Evolutionary conservation across 2,797 vertebrate genomes (phyloP).

Genomic region (Phataginus tetradactyla): DNA sequence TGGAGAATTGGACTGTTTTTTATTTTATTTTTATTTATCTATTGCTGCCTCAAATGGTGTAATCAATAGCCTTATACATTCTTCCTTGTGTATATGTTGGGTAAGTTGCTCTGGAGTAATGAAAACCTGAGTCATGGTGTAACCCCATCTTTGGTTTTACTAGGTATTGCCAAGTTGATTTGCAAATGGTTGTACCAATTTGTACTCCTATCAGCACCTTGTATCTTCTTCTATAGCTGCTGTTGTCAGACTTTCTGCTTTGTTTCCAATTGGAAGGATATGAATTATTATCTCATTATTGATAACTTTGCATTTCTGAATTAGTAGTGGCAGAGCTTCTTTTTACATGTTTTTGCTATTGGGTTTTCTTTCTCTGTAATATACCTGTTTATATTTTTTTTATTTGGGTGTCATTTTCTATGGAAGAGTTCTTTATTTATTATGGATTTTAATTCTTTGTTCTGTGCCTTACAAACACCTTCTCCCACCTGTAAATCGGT

Average conservation of each 20-base stretch:
- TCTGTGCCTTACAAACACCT: background rate
- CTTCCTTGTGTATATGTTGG: background rate
- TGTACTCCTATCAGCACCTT: background rate
- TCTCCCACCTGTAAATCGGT: background rate
- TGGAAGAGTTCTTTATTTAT: slow-evolving; percentile 25
- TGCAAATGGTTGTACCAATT: background rate
- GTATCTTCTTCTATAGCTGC: background rate
- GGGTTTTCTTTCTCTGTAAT: background rate
- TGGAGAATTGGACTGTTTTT: background rate
- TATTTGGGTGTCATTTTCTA: slow-evolving; percentile 17
- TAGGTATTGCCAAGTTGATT: background rate
- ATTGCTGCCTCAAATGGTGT: background rate
- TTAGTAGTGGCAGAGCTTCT: background rate
- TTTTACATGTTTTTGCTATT: background rate
- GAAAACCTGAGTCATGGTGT: background rate
- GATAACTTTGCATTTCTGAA: slow-evolving; percentile 14
- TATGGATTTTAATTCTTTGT: slow-evolving; percentile 23
- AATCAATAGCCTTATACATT: background rate
- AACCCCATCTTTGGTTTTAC: background rate
- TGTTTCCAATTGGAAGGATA: background rate
- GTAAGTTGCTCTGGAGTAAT: background rate
- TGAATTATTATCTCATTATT: background rate
- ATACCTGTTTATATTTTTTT: slow-evolving; percentile 1
- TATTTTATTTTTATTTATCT: background rate
- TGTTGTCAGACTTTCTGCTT: background rate